Evolutionary conservation across 2,888 invertebrate species (phyloP), one percentile per base, ranked within the genome.

Genomic region (Dioctria rufipes): DNA sequence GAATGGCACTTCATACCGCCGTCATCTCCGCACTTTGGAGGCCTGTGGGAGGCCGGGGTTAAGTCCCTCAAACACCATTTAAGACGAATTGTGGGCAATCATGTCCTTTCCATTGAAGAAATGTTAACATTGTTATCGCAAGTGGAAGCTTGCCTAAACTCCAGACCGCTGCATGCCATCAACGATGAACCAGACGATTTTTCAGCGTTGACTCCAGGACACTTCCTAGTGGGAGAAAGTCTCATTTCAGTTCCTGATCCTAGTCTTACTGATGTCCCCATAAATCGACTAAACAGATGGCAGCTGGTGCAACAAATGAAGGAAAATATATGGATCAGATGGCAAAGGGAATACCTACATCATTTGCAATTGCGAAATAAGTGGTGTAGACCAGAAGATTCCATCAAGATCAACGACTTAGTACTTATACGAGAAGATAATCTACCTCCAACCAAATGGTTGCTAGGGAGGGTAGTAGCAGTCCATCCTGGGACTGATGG

Each of bases 1-100:
- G n/a, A 58, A 58, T 87, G 86, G 86, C 81, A 85, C 43, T 87
- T 86, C 60, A 85, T 83, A 49, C 85, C 86, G 3, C 85, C 86
- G 3, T 0, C 65, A 8, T 80, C 85, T 6, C 85, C 86, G 1
- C 85, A 86, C 78, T 85, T 85, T 73, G 85, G 86, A 5, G 86
- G 86, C 3, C 51, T 86, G 25, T 25, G 25, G 25, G 25, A 25
- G 25, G 25, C 25, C 25, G 25, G 25, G 25, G 25, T 25, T 25
- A 25, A 25, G 25, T 25, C 25, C 25, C 3, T 86, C 5, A 58
- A 58, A 13, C 58, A 58, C 13, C 58, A 58, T 5, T 58, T 58
- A 5, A 4, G n/a, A 8, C 5, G 58, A 58, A 11, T 58, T 11
- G 58, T 58, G 8, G 37, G 54, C 25, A 54, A 49, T 37, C n/a